Base-by-base conservation (phyloP, 1,140 invertebrate genomes). In the Pomacea maculata region DNA sequence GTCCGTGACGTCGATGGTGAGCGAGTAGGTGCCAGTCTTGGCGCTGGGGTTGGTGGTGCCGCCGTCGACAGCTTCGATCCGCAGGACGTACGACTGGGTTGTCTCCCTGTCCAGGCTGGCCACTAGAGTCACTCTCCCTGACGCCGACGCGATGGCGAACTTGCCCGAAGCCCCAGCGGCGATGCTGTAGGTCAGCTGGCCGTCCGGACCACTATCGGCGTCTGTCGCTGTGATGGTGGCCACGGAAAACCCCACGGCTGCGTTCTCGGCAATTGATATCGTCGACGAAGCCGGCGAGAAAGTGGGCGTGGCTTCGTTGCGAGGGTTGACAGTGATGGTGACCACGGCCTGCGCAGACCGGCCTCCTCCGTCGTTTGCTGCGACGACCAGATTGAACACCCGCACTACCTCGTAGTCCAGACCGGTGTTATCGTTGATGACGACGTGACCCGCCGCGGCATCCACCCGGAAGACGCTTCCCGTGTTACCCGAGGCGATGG, bases 261-360 rank as follows among this genome's bases (percentile, higher is more conserved):
- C 21, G 67, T 86, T 81, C 81, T 88, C 87, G 57, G 80, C 78
- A 3, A 88, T 68, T 34, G 17, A 78, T 15, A 79, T 67, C 14
- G 77, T 81, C 52, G 75, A 80, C 1, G 80, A 67, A 29, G 82
- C 71, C 25, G 83, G 79, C 8, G 78, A 64, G 55, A 98, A 98
- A 45, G 96, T 92, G 0, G 97, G 97, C 0, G 96, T 94, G 89
- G 97, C 97, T 92, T 98, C 97, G 89, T 98, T 98, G 55, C 98
- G 92, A 88, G 98, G 97, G 95, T 72, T 80, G 2, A 88, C 78
- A 45, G 72, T 34, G 34, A 89, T 79, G 10, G 80, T 79, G 21
- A 86, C 85, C 15, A 78, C 76, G 25, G 80, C 80, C 4, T 80
- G 65, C 29, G 75, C 70, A 4, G 82, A 25, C n/a, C 70, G 76